Evolutionary conservation across 1,140 invertebrate genomes (phyloP).

Genomic region (Papilio machaon): DNA sequence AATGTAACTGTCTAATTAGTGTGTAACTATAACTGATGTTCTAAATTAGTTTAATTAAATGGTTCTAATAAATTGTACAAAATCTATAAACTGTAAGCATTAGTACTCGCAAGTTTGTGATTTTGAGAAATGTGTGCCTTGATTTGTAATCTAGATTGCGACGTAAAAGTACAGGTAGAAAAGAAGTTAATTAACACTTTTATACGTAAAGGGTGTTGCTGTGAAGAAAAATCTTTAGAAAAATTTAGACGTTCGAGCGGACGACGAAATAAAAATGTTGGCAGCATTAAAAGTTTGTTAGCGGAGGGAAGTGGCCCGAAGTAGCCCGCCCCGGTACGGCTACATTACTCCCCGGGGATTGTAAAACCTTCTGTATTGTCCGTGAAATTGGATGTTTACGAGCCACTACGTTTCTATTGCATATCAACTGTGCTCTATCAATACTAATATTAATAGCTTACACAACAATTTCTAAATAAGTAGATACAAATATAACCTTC

Average conservation of each 20-base stretch:
- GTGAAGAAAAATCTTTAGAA: conserved; percentile 14
- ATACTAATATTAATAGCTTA: neutral
- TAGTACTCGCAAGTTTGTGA: neutral
- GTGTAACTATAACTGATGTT: neutral
- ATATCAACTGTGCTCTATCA: conserved; percentile 7
- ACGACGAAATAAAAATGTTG: conserved; percentile 31
- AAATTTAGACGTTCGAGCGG: neutral
- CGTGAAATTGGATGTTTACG: conserved; percentile 31
- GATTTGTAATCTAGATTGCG: conserved; percentile 4
- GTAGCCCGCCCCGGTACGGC: neutral
- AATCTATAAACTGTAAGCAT: neutral
- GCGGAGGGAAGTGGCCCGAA: conserved; percentile 12
- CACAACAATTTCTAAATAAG: neutral
- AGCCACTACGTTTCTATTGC: neutral
- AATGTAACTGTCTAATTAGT: neutral
- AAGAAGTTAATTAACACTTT: conserved; percentile 9
- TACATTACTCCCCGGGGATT: conserved; percentile 25
- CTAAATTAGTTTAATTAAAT: too few species aligned
- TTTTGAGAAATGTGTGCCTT: neutral
- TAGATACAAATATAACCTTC: neutral
- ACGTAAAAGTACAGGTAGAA: neutral
- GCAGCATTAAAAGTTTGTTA: conserved; percentile 27
- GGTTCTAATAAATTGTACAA: neutral
- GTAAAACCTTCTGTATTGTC: conserved; percentile 23
- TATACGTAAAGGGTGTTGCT: conserved; percentile 9